Evolutionary conservation across 2,888 invertebrate species (phyloP), one percentile per base, ranked within the genome.

Genomic region (Hedya salicella): DNA sequence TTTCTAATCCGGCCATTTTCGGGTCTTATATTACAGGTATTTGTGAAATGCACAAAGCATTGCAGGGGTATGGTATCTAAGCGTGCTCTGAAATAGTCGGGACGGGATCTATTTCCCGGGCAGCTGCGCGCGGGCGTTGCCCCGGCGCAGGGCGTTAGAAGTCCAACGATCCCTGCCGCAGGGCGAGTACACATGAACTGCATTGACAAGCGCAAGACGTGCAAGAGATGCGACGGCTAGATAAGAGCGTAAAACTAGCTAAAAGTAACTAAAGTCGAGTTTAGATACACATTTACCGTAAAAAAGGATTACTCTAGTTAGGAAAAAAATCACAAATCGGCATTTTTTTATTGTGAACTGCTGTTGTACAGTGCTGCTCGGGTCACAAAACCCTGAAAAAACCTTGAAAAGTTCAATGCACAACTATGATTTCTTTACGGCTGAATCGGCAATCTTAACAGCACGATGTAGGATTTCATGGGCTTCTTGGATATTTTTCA

Each of bases 101-200:
- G 89, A 87, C 88, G 88, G 88, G 90, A 90, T 91, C 89, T 90
- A 90, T 91, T 91, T 89, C 88, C 88, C 88, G 88, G 86, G 89
- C 91, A 91, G 91, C 91, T 91, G 91, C 86, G 80, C 76, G 88
- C 88, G 91, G 88, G 87, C 91, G 85, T 91, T 91, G 90, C 90
- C 89, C 91, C 84, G 80, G 76, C 82, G 79, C 80, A 83, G 87
- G 85, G 88, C 88, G 87, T 90, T 91, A 91, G 91, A 91, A 89
- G 90, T 90, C 86, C 90, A 89, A 88, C 88, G 91, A 86, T 89
- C 89, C 87, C 85, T 82, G 83, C 89, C 86, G 86, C 87, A 60
- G 60, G 66, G 66, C 54, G 30, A 54, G 54, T 49, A 19, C 53
- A 66, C 66, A 65, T 11, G 39, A 42, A 44, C 17, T 19, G 57